Percentiles rank a stretch among this genome's conserved stretches.
phyloP scores from a whole-genome alignment of 2,113 vertebrate species.

The Helogale parvula region DNA sequence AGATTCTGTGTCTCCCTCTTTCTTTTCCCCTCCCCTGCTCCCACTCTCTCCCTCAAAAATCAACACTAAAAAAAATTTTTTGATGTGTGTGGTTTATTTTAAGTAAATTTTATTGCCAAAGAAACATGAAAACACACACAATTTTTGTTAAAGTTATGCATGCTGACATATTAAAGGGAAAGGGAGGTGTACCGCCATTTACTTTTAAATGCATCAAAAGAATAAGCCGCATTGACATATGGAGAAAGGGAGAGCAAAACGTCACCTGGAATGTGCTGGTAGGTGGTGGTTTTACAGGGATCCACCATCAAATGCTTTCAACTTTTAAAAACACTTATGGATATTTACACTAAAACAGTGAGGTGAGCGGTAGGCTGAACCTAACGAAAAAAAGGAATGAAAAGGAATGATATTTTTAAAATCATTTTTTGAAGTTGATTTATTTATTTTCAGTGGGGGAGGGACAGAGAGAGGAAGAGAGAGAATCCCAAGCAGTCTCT shows the following conservation, averaged over 20 bases:
- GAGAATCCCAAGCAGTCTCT: no score
- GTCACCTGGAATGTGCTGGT: neutral
- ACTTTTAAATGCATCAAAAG: neutral
- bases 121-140: neutral
- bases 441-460: no score
- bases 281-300: neutral
- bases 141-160: neutral
- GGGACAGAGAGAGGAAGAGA: no score
- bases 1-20: no score
- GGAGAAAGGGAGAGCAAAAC: neutral
- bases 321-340: neutral
- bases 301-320: neutral
- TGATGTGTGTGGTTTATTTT: neutral
- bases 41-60: no score
- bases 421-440: no score
- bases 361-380: neutral
- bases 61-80: no score
- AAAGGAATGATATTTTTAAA: no score
- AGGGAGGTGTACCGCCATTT: fast-evolving
- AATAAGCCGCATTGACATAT: neutral
- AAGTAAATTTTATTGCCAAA: neutral
- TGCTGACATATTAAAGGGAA: neutral
- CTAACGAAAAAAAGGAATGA: neutral
- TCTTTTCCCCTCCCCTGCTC: no score
- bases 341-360: neutral